phyloP scores from a whole-genome alignment of 2,113 vertebrate genomes.

The Solea solea region DNA sequence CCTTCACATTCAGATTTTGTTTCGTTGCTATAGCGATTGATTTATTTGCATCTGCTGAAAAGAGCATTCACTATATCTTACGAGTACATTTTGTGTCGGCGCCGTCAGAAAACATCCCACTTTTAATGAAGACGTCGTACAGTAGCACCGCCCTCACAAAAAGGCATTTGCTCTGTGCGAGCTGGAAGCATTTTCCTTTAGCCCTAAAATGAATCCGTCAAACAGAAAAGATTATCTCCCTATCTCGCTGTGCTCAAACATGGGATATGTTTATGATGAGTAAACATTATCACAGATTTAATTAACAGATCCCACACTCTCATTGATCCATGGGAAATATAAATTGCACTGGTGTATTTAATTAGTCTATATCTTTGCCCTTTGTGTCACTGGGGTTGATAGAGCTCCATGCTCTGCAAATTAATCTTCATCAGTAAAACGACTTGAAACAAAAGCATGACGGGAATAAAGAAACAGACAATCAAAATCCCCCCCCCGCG shows the following conservation, averaged over 20 bases:
- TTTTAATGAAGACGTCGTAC: slow-evolving; percentile 25
- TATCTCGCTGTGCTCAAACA: slow-evolving; percentile 67
- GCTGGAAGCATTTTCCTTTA: slow-evolving; percentile 40
- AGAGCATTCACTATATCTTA: slow-evolving; percentile 12
- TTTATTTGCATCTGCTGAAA: slow-evolving; percentile 34
- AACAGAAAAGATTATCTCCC: slow-evolving; percentile 66
- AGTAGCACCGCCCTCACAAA: background rate
- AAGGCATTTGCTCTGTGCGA: background rate
- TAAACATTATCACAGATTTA: slow-evolving; percentile 81
- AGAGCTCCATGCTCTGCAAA: slow-evolving; percentile 67
- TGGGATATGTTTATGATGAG: slow-evolving; percentile 77
- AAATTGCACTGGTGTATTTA: slow-evolving; percentile 77
- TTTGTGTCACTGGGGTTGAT: slow-evolving; percentile 75
- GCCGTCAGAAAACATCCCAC: slow-evolving; percentile 23
- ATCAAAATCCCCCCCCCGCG: slow-evolving; percentile 16
- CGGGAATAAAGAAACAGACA: slow-evolving; percentile 62
- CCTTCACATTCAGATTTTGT: slow-evolving; percentile 10
- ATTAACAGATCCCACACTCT: slow-evolving; percentile 73
- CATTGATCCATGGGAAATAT: slow-evolving; percentile 79
- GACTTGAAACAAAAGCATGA: slow-evolving; percentile 73
- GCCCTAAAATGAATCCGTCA: slow-evolving; percentile 71
- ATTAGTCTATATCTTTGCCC: slow-evolving; percentile 79
- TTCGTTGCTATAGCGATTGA: slow-evolving; percentile 41
- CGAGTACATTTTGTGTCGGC: slow-evolving; percentile 5
- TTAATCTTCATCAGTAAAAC: slow-evolving; percentile 77